These are phyloP conservation scores for Anthoscopus minutus DNA, from an alignment of 2,113 vertebrate genomes.

Conservation along the genomic window DNA sequence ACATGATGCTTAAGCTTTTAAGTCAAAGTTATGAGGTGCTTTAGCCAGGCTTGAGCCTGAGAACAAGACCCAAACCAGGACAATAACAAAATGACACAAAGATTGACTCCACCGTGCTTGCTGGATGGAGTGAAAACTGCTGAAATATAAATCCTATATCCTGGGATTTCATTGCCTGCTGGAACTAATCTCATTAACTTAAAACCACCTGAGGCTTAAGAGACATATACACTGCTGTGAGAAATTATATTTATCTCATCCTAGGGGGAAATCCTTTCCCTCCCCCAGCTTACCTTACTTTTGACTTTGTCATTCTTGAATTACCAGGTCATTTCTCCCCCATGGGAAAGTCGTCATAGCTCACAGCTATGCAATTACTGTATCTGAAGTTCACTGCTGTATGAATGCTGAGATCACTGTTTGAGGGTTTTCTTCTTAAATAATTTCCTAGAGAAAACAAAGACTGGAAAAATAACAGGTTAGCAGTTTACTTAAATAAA, in stretches of 20 bases:
- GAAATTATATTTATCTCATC: conserved; percentile 67
- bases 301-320: conserved; percentile 53
- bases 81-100: conserved; percentile 49
- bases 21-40: conserved; percentile 30
- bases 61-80: conserved; percentile 40
- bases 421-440: neutral
- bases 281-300: conserved; percentile 45
- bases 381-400: conserved; percentile 2
- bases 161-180: conserved; percentile 54
- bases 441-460: conserved; percentile 38
- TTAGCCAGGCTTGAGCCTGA: conserved; percentile 25
- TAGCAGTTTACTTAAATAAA: neutral
- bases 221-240: conserved; percentile 54
- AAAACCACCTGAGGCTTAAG: conserved; percentile 64
- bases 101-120: conserved; percentile 43
- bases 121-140: conserved; percentile 59
- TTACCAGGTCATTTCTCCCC: conserved; percentile 34
- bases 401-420: conserved; percentile 8
- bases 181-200: conserved; percentile 66
- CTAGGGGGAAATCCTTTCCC: conserved; percentile 31
- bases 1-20: conserved; percentile 46
- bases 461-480: neutral
- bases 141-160: conserved; percentile 60
- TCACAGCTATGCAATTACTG: conserved; percentile 23
- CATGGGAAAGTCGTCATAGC: conserved; percentile 40